Evolutionary conservation across 2,888 invertebrate genomes (phyloP).

Genomic region (Agrypnus murinus): DNA sequence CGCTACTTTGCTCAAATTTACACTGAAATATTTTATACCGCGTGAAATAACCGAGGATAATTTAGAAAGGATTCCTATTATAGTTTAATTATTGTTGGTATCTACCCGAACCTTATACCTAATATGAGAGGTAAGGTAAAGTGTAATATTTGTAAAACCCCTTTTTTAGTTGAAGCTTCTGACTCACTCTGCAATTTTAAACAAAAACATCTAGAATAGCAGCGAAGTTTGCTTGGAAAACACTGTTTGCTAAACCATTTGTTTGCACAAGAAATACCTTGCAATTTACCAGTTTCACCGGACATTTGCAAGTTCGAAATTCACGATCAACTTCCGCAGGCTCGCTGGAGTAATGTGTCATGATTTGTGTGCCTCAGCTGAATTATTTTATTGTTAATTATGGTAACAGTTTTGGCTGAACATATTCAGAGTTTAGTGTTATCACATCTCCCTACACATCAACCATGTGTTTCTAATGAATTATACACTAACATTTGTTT

Average conservation of each 20-base stretch:
- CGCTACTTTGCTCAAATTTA: slow-evolving; percentile 43
- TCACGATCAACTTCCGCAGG: slow-evolving; percentile 51
- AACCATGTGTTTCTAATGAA: slow-evolving; percentile 29
- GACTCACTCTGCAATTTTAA: slow-evolving; percentile 26
- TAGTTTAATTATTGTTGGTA: neutral
- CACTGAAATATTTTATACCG: slow-evolving; percentile 9
- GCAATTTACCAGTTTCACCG: slow-evolving; percentile 45
- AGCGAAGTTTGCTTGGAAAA: slow-evolving; percentile 29
- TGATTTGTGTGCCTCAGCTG: slow-evolving; percentile 45
- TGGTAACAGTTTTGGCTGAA: slow-evolving; percentile 36
- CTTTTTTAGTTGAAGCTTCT: neutral
- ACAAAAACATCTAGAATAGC: slow-evolving; percentile 17
- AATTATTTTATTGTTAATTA: slow-evolving; percentile 47
- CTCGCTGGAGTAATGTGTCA: slow-evolving; percentile 41
- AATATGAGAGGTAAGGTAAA: slow-evolving; percentile 11
- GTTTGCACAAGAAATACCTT: slow-evolving; percentile 39
- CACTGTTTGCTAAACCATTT: slow-evolving; percentile 32
- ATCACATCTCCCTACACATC: slow-evolving; percentile 30
- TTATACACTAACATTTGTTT: slow-evolving; percentile 29
- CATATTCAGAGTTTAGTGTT: slow-evolving; percentile 38
- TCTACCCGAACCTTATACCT: neutral
- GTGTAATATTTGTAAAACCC: slow-evolving; percentile 22
- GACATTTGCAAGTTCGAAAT: slow-evolving; percentile 52
- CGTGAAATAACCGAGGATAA: slow-evolving; percentile 11
- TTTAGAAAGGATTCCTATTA: slow-evolving; percentile 11